Percentiles rank a stretch among this genome's conserved stretches.
These are phyloP conservation scores for Aspidoscelis tigris DNA, from an alignment of 2,113 vertebrate genomes.

Conservation along the genomic window DNA sequence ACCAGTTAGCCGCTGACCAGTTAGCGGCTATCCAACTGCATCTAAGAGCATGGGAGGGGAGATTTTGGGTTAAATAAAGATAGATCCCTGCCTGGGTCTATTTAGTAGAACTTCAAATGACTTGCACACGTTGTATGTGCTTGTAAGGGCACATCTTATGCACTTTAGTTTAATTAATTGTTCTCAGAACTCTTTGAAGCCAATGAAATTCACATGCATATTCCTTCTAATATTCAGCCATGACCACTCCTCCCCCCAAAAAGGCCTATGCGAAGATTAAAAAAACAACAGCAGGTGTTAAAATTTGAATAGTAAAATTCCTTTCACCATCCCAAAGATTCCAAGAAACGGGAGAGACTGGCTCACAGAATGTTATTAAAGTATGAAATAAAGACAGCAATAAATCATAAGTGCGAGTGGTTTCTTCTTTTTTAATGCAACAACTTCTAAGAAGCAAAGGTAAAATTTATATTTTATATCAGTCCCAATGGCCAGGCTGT, in stretches of 20 bases:
- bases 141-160: constrained; percentile 56
- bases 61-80: constrained; percentile 30
- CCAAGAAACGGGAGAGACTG: background rate
- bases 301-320: background rate
- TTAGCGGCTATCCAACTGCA: constrained; percentile 12
- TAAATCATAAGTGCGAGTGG: background rate
- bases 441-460: background rate
- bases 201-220: constrained; percentile 54
- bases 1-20: constrained; percentile 52
- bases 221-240: constrained; percentile 61
- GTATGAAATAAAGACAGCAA: background rate
- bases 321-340: background rate
- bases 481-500: background rate
- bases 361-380: background rate
- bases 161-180: constrained; percentile 70
- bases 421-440: background rate
- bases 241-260: background rate
- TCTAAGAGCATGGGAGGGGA: constrained; percentile 46
- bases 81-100: constrained; percentile 17
- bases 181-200: constrained; percentile 63
- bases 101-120: constrained; percentile 36
- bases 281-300: background rate
- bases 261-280: background rate
- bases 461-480: background rate
- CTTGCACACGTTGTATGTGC: background rate